Percentiles rank a stretch among this genome's conserved stretches.
Evolutionary conservation across 2,113 vertebrate genomes (phyloP).

Genomic region (Gymnorhina tibicen): DNA sequence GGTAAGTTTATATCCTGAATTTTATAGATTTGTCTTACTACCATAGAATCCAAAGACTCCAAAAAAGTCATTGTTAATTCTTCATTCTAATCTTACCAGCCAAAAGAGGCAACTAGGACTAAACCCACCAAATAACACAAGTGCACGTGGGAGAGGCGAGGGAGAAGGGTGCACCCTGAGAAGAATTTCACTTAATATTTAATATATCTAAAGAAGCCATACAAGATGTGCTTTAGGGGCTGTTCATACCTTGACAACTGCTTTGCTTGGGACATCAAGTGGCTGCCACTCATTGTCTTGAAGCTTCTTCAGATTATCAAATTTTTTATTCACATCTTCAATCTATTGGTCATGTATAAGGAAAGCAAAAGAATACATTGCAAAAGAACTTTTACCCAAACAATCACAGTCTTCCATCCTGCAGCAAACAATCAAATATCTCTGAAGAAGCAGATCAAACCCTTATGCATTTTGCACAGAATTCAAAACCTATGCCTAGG

Average conservation of each 20-base stretch:
- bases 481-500: neutral
- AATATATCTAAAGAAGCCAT: neutral
- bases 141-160: rapidly evolving
- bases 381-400: neutral
- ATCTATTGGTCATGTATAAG: conserved; percentile 67
- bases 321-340: conserved; percentile 88
- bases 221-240: neutral
- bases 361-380: neutral
- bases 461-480: neutral
- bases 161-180: neutral
- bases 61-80: neutral
- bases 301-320: conserved; percentile 80
- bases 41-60: neutral
- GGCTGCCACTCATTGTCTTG: conserved; percentile 81
- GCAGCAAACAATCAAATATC: neutral
- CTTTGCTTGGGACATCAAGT: conserved; percentile 61
- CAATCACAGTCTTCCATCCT: neutral
- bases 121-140: neutral
- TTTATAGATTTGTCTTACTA: neutral
- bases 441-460: neutral
- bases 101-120: neutral
- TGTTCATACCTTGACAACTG: conserved; percentile 73
- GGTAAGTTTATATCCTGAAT: neutral
- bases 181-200: neutral
- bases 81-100: neutral